Evolutionary conservation across 2,797 vertebrate genomes (phyloP).

Genomic region (Crenichthys baileyi): DNA sequence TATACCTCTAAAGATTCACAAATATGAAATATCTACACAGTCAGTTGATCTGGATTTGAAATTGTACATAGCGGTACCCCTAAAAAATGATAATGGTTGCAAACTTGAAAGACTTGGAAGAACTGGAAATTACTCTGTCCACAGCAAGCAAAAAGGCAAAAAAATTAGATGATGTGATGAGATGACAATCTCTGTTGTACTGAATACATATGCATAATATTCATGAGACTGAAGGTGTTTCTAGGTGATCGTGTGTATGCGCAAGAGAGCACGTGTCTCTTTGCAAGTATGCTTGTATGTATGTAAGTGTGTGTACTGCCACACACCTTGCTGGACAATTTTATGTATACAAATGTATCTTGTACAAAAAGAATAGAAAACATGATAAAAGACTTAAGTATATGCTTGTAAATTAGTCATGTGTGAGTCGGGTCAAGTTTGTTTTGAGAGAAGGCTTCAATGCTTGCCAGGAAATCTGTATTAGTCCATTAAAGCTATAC

Average conservation of each 20-base stretch:
- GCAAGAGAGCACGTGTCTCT: slow-evolving; percentile 39
- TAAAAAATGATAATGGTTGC: slow-evolving; percentile 42
- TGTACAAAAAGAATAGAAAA: slow-evolving; percentile 84
- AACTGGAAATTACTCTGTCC: slow-evolving; percentile 44
- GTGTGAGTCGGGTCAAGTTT: slow-evolving; percentile 83
- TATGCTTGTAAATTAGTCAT: slow-evolving; percentile 91
- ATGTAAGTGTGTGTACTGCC: slow-evolving; percentile 72
- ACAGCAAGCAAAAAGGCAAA: slow-evolving; percentile 52
- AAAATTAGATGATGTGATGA: slow-evolving; percentile 62
- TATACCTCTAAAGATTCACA: slow-evolving; percentile 53
- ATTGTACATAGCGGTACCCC: slow-evolving; percentile 76
- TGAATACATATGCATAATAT: slow-evolving; percentile 79
- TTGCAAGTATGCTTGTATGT: slow-evolving; percentile 50
- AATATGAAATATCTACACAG: slow-evolving; percentile 58
- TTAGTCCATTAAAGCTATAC: slow-evolving; percentile 82
- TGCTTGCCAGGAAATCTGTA: slow-evolving; percentile 88
- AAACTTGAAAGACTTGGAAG: slow-evolving; percentile 51
- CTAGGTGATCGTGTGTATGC: slow-evolving; percentile 55
- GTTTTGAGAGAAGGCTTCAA: slow-evolving; percentile 85
- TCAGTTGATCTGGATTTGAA: slow-evolving; percentile 56
- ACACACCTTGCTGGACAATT: slow-evolving; percentile 76
- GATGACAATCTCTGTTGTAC: slow-evolving; percentile 83
- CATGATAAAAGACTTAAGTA: slow-evolving; percentile 90
- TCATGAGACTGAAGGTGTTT: slow-evolving; percentile 70
- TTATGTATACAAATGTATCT: slow-evolving; percentile 85